phyloP scores from a whole-genome alignment of 2,888 invertebrate genomes.

The Stenoptilia bipunctidactyla region DNA sequence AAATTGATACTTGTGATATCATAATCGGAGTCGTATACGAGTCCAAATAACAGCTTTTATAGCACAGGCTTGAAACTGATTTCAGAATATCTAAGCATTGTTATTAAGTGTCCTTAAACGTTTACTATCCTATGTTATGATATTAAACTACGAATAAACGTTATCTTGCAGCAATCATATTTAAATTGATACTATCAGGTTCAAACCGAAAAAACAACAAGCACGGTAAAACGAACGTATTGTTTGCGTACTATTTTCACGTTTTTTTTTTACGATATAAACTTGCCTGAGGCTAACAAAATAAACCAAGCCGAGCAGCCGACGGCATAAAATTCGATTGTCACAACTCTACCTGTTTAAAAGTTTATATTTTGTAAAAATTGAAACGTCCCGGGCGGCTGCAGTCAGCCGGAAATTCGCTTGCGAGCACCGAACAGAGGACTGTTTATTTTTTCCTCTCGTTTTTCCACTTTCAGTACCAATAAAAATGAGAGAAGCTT shows the following conservation, averaged over 20 bases:
- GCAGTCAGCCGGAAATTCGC: slow-evolving; percentile 48
- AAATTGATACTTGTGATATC: neutral
- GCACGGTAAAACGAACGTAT: too few relatives aligned
- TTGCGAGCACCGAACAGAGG: slow-evolving; percentile 31
- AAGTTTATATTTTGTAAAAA: slow-evolving; percentile 44
- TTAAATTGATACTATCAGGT: too few relatives aligned
- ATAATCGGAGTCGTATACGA: neutral
- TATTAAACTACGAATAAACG: too few relatives aligned
- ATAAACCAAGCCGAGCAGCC: neutral
- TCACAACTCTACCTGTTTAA: slow-evolving; percentile 21
- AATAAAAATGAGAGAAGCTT: slow-evolving; percentile 33
- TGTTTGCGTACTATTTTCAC: neutral
- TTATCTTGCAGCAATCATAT: too few relatives aligned
- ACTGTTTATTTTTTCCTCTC: slow-evolving; percentile 35
- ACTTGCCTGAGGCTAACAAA: neutral
- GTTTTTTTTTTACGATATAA: neutral
- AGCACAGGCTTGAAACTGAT: neutral
- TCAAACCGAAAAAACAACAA: too few relatives aligned
- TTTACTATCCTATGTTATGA: too few relatives aligned
- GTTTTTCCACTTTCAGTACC: slow-evolving; percentile 36
- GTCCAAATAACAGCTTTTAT: neutral
- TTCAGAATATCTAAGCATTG: too few relatives aligned
- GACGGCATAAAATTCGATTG: slow-evolving; percentile 18
- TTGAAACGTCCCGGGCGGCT: slow-evolving; percentile 44
- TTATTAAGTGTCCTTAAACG: too few relatives aligned